These are phyloP conservation scores for Myathropa florea DNA, from an alignment of 2,888 invertebrate species.

Conservation along the genomic window DNA sequence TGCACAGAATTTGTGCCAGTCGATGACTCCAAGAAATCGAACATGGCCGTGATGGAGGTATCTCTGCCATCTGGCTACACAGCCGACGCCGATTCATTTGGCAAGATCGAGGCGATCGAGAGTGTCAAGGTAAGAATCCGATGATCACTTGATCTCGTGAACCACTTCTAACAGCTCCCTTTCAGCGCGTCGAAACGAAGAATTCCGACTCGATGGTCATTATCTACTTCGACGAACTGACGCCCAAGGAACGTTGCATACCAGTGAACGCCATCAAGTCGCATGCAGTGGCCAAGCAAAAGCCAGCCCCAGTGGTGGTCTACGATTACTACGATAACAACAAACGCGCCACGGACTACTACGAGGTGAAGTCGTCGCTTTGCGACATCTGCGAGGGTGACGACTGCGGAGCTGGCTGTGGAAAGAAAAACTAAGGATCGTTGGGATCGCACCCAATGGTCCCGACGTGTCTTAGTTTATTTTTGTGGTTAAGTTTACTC, in stretches of 20 bases:
- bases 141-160: not conserved
- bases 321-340: slow-evolving; percentile 95
- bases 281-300: slow-evolving; percentile 92
- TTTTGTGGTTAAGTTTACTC: slow-evolving; percentile 37
- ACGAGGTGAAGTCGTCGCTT: slow-evolving; percentile 83
- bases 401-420: slow-evolving; percentile 80
- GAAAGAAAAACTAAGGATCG: slow-evolving; percentile 66
- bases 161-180: slow-evolving; percentile 81
- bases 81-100: slow-evolving; percentile 88
- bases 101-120: slow-evolving; percentile 82
- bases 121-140: slow-evolving; percentile 74
- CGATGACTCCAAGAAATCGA: slow-evolving; percentile 83
- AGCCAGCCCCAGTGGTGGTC: slow-evolving; percentile 91
- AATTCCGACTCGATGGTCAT: slow-evolving; percentile 85
- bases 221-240: slow-evolving; percentile 87
- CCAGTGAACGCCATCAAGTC: slow-evolving; percentile 91
- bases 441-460: not conserved
- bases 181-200: slow-evolving; percentile 85
- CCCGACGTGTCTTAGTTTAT: slow-evolving; percentile 52
- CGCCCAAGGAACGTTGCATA: slow-evolving; percentile 86
- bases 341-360: slow-evolving; percentile 76
- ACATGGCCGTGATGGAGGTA: slow-evolving; percentile 95
- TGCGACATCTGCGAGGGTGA: slow-evolving; percentile 92
- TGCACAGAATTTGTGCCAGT: slow-evolving; percentile 85
- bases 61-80: slow-evolving; percentile 95